Conservation (phyloP, 2,888 invertebrate species). For the Tromatobia lineatoria region DNA sequence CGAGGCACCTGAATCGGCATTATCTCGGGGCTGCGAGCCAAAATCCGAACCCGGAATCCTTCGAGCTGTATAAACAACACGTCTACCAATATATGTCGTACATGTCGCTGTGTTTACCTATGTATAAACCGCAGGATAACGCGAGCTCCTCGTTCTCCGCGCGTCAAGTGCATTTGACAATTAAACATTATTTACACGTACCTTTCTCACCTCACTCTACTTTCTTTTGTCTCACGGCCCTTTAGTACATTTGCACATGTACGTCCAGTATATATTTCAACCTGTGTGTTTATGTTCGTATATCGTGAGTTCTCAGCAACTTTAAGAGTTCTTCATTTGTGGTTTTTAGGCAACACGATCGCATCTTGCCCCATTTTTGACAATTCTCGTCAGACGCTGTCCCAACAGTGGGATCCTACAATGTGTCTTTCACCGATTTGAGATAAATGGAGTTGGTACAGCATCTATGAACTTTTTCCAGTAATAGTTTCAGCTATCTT, state of each 20-base stretch:
- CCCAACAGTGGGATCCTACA: too few relatives aligned
- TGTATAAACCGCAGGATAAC: constrained; percentile 43
- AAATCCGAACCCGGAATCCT: constrained; percentile 1
- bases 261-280: constrained; percentile 48
- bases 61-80: constrained; percentile 17
- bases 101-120: constrained; percentile 1
- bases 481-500: too few relatives aligned
- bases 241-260: constrained; percentile 54
- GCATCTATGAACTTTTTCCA: too few relatives aligned
- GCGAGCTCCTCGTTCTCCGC: constrained; percentile 52
- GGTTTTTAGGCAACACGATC: too few relatives aligned
- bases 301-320: background rate
- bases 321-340: background rate
- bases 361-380: too few relatives aligned
- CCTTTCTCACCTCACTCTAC: constrained; percentile 55
- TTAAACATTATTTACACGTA: constrained; percentile 79
- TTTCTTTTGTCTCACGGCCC: constrained; percentile 36
- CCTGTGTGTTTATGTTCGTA: constrained; percentile 48
- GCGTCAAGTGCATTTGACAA: constrained; percentile 77
- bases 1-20: constrained; percentile 19
- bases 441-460: too few relatives aligned
- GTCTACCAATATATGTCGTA: background rate
- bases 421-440: too few relatives aligned
- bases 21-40: constrained; percentile 25
- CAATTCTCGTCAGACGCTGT: too few relatives aligned